Conservation (phyloP, 2,113 vertebrate genomes). For the Prionailurus bengalensis region DNA sequence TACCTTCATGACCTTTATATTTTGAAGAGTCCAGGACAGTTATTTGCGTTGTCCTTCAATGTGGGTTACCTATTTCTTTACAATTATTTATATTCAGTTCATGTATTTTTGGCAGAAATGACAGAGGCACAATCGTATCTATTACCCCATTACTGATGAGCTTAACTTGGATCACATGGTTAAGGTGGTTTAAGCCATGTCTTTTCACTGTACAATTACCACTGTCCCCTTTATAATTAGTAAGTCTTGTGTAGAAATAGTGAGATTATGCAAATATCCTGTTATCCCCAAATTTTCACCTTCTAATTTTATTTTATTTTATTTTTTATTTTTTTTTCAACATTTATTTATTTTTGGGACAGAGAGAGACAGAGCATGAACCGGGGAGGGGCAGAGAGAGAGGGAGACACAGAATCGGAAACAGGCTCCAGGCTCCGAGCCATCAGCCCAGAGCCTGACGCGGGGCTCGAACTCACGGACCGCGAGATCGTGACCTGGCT, state of each 20-base stretch:
- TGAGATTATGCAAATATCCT: neutral
- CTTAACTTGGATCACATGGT: neutral
- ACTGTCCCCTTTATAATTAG: neutral
- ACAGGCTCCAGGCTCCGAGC: too few species aligned
- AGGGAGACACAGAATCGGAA: too few species aligned
- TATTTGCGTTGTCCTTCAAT: neutral
- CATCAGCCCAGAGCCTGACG: too few species aligned
- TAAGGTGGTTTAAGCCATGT: neutral
- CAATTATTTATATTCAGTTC: neutral
- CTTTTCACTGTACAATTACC: neutral
- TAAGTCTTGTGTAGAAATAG: neutral
- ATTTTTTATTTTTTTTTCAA: too few species aligned
- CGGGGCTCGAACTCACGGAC: too few species aligned
- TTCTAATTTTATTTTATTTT: neutral
- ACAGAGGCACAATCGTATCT: neutral
- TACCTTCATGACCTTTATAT: neutral
- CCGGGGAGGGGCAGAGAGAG: too few species aligned
- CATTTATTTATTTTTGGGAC: too few species aligned
- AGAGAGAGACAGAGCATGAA: too few species aligned
- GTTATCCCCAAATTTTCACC: neutral
- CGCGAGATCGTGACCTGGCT: too few species aligned
- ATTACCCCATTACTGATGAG: neutral
- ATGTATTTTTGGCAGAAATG: neutral
- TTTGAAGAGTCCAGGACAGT: neutral
- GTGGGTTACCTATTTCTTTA: neutral